A percentile compares a stretch with the other conserved stretches of the same genome.
These are phyloP conservation scores for Romanomermis culicivorax DNA, from an alignment of 2,888 invertebrate genomes.

Conservation along the genomic window DNA sequence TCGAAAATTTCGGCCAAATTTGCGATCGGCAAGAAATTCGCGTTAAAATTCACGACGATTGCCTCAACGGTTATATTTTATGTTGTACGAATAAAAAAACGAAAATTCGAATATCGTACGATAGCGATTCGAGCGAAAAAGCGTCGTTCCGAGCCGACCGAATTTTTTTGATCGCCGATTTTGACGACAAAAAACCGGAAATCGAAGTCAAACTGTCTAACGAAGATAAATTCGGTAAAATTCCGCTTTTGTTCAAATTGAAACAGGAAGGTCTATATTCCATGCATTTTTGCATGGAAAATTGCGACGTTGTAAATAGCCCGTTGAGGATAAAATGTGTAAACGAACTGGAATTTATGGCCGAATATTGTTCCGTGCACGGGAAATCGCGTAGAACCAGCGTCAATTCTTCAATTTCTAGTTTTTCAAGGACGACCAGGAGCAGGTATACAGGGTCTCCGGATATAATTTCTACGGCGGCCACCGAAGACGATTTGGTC, in stretches of 20 bases:
- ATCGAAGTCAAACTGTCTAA: background rate
- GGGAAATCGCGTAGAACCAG: background rate
- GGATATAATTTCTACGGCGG: background rate
- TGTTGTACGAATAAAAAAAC: background rate
- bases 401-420: background rate
- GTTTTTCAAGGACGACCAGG: no score
- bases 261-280: background rate
- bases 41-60: background rate
- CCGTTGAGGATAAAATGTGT: background rate
- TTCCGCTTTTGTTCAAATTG: background rate
- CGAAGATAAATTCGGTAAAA: background rate
- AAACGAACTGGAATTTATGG: background rate
- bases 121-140: background rate
- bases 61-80: background rate
- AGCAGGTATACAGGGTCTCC: background rate
- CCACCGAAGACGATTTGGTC: constrained; percentile 32
- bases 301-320: background rate
- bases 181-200: no score
- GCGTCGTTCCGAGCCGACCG: no score
- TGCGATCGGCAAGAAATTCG: background rate
- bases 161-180: background rate
- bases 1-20: background rate
- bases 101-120: background rate
- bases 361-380: background rate
- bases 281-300: background rate